Evolutionary conservation across 1,140 invertebrate species (phyloP).

Genomic region (Yoshiicerus persimilis): DNA sequence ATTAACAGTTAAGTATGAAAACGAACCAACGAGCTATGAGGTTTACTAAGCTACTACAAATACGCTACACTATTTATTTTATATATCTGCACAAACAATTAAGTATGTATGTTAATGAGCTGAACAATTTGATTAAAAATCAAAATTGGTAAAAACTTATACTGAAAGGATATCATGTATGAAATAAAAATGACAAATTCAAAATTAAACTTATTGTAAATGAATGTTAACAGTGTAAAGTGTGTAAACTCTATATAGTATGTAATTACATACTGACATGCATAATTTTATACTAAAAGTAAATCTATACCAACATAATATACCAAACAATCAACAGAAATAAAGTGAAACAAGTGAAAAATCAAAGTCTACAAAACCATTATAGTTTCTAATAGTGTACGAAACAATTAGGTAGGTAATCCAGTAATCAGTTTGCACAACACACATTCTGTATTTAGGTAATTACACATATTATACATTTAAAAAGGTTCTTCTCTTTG

Average conservation of each 20-base stretch:
- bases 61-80: neutral
- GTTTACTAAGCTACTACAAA: neutral
- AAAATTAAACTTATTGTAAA: neutral
- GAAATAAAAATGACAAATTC: neutral
- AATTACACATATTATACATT: neutral
- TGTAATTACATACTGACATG: neutral
- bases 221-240: neutral
- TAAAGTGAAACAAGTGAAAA: neutral
- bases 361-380: no score
- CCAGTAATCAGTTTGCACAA: neutral
- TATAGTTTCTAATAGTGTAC: neutral
- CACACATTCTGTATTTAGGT: no score
- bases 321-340: neutral
- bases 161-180: neutral
- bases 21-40: neutral
- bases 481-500: neutral
- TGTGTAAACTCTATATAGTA: neutral
- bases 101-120: neutral
- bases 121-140: neutral
- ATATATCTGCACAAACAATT: neutral
- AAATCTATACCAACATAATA: neutral
- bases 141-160: neutral
- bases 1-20: neutral
- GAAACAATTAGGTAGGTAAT: no score
- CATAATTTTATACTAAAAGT: neutral